Base-by-base conservation (phyloP, 2,113 vertebrate genomes). In the Actenoides hombroni region DNA sequence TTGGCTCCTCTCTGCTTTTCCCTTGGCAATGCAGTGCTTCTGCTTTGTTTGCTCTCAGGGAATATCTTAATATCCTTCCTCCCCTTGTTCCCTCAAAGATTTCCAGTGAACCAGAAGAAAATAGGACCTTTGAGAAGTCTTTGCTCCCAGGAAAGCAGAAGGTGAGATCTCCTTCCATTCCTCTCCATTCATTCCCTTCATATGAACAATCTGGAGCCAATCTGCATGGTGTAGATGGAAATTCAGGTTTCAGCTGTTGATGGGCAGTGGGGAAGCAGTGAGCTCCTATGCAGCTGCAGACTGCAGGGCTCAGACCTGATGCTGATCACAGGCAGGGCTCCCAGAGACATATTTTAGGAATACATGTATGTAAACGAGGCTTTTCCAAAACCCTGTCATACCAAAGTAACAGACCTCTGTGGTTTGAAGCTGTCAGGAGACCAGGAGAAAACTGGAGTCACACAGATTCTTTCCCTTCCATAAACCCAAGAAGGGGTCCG, bases 401-500 rank as follows among this genome's bases (percentile, higher is more conserved):
- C 13, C 20, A 33, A 33, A 51, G 8, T 11, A 57, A 48, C 29
- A 61, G 37, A 33, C 1, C 25, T 69, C 68, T 83, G 39, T 37
- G 29, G 29, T 31, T 37, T 63, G 56, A 87, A 67, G 46, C 14
- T 85, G 82, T 21, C 9, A n/a, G 31, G n/a, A 82, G 9, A 59
- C 7, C 40, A 82, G 35, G 25, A 82, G 57, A 59, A 71, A 92
- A 59, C 8, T 21, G 44, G 31, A 67, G 46, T 67, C 40, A 15
- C 28, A 29, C 18, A 68, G 75, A 39, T 60, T 29, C 42, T 54
- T 83, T 85, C 10, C 9, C 31, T 3, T 90, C 67, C 23, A 11
- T 8, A 88, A 79, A 11, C 20, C 40, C 64, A 59, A 1, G 0
- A 0, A 78, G n/a, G 10, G 6, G 21, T 3, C n/a, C 0, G 0